A percentile compares a stretch with the other conserved stretches of the same genome.
Conservation (phyloP, 2,113 vertebrate species). For the Onychorhynchus coronatus region DNA sequence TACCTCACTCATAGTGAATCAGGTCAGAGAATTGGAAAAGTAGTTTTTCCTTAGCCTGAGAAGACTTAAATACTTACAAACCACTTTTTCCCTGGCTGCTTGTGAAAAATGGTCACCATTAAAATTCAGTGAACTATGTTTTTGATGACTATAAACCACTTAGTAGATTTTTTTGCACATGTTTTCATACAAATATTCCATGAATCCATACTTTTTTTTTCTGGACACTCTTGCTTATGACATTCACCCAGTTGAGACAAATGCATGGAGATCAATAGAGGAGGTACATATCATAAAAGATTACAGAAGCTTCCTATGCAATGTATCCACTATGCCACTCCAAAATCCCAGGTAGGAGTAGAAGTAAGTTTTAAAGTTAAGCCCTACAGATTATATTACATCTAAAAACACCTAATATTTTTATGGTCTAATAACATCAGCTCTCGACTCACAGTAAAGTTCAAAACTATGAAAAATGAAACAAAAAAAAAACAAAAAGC, state of each 20-base stretch:
- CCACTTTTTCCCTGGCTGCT: neutral
- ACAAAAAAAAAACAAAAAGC: neutral
- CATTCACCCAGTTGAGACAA: neutral
- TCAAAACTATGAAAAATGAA: neutral
- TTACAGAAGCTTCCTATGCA: neutral
- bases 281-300: neutral
- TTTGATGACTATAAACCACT: neutral
- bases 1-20: neutral
- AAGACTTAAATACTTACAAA: neutral
- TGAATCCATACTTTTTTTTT: neutral
- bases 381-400: neutral
- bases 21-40: neutral
- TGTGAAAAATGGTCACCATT: neutral
- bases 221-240: neutral
- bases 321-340: neutral
- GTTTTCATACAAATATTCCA: neutral
- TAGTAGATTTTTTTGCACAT: neutral
- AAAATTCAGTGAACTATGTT: neutral
- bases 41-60: neutral
- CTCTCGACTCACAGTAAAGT: neutral
- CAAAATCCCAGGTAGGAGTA: neutral
- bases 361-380: neutral
- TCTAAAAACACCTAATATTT: neutral
- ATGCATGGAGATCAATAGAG: neutral
- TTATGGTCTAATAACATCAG: neutral